Conservation (phyloP, 2,113 vertebrate species). For the Heterotis niloticus region DNA sequence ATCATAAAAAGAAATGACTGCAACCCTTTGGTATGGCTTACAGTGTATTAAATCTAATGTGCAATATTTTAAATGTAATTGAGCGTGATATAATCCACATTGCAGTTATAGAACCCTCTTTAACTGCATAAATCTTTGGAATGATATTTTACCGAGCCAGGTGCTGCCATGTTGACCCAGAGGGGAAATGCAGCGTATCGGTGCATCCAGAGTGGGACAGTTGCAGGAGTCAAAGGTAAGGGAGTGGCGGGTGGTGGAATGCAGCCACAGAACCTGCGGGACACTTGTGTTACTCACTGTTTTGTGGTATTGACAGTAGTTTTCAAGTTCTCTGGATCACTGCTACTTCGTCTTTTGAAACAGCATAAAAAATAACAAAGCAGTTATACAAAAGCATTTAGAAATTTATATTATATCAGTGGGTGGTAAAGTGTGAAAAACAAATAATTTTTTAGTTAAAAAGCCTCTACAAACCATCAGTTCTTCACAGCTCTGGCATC, state of each 20-base stretch:
- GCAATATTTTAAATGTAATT: not conserved
- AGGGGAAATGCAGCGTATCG: no score
- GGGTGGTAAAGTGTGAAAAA: not conserved
- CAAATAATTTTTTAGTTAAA: not conserved
- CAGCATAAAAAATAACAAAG: not conserved
- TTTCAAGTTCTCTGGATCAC: no score
- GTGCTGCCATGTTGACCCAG: not conserved
- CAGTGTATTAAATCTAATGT: not conserved
- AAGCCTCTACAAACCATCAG: not conserved
- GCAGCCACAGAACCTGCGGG: not conserved
- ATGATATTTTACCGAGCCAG: not conserved
- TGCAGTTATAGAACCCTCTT: not conserved
- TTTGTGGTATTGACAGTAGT: no score
- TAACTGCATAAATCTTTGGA: conserved; percentile 1
- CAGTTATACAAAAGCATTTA: not conserved
- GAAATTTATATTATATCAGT: not conserved
- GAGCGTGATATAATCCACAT: not conserved
- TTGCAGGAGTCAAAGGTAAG: not conserved
- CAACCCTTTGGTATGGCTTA: not conserved
- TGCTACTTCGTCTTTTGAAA: not conserved
- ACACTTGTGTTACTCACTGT: not conserved
- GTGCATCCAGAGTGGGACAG: not conserved
- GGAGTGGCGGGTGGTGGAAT: not conserved
- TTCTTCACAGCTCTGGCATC: no score
- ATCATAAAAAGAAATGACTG: conserved; percentile 7